Conservation (phyloP, 2,113 vertebrate genomes). For the Pterocles orientalis region DNA sequence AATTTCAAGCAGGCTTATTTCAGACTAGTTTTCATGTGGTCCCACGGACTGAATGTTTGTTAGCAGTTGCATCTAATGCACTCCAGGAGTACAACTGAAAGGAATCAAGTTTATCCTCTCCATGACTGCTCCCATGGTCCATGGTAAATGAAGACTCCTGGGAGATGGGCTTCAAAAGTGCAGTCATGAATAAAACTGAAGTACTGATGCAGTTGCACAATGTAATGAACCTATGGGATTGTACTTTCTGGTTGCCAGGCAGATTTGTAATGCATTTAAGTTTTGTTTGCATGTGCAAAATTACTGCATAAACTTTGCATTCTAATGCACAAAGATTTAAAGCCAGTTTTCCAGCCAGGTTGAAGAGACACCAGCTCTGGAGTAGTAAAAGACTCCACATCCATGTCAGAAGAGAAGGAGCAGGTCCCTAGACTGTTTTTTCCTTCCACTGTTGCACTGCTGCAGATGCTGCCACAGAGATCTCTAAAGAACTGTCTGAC, state of each 20-base stretch:
- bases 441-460: background rate
- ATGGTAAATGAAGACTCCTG: background rate
- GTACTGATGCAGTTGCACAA: background rate
- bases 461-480: background rate
- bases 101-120: background rate
- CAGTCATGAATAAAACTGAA: background rate
- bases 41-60: background rate
- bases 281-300: background rate
- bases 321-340: background rate
- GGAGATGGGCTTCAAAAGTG: background rate
- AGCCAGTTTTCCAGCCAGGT: background rate
- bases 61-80: background rate
- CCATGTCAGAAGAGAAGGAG: background rate
- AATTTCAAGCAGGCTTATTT: background rate
- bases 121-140: background rate
- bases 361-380: background rate
- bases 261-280: background rate
- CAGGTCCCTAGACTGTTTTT: background rate
- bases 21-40: background rate
- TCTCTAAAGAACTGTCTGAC: constrained; percentile 13
- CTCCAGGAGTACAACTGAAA: background rate
- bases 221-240: rapidly evolving
- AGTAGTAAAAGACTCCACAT: background rate
- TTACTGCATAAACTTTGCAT: background rate
- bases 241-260: background rate